Percentiles rank a stretch among this genome's conserved stretches.
These are phyloP conservation scores for Drosophila arawakana DNA, from an alignment of 1,140 invertebrate species.

Conservation along the genomic window DNA sequence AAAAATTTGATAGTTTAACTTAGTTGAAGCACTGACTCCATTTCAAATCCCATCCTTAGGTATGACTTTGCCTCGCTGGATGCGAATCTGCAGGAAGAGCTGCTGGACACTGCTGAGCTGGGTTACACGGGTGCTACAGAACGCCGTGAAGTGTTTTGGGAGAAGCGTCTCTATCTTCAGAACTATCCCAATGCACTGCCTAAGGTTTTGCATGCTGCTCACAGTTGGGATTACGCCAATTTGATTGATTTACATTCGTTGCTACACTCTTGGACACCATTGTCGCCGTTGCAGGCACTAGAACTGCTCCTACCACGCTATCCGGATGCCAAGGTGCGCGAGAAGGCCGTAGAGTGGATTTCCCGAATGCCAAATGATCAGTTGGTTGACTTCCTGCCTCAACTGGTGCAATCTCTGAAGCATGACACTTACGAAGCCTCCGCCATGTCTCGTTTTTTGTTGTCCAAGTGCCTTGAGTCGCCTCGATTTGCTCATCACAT, in stretches of 20 bases:
- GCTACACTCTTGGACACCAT: slow-evolving; percentile 91
- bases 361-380: slow-evolving; percentile 93
- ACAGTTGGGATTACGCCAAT: slow-evolving; percentile 95
- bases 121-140: slow-evolving; percentile 90
- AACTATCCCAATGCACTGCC: slow-evolving; percentile 94
- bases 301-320: slow-evolving; percentile 96
- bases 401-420: slow-evolving; percentile 96
- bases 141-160: slow-evolving; percentile 94
- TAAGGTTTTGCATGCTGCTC: slow-evolving; percentile 94
- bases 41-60: slow-evolving; percentile 18
- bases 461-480: slow-evolving; percentile 93
- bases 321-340: slow-evolving; percentile 94
- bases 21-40: neutral
- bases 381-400: slow-evolving; percentile 95
- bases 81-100: slow-evolving; percentile 92
- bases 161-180: slow-evolving; percentile 95
- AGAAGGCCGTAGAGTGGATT: slow-evolving; percentile 93
- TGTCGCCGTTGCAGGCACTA: slow-evolving; percentile 94
- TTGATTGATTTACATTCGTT: slow-evolving; percentile 94
- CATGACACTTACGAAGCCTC: slow-evolving; percentile 97
- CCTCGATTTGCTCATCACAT: slow-evolving; percentile 96
- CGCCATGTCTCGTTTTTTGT: slow-evolving; percentile 91
- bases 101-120: slow-evolving; percentile 94
- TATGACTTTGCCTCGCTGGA: slow-evolving; percentile 90
- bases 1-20: too few species aligned